phyloP scores from a whole-genome alignment of 2,888 invertebrate species.

The Zaprionus bogoriensis region DNA sequence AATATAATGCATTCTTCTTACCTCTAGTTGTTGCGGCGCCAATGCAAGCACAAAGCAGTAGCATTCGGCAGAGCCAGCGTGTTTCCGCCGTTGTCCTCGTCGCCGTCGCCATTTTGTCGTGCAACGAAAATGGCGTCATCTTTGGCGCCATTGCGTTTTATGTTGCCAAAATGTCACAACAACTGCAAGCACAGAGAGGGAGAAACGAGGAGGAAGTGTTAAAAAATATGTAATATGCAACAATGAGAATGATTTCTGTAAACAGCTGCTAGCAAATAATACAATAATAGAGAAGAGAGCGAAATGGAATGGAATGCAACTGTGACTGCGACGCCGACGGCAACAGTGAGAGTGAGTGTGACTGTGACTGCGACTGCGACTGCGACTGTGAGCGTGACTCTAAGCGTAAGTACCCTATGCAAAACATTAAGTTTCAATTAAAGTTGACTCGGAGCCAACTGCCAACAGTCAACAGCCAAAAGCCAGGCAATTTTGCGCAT shows the following conservation, averaged over 20 bases:
- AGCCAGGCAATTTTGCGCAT: constrained; percentile 61
- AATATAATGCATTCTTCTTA: constrained; percentile 62
- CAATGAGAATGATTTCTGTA: constrained; percentile 33
- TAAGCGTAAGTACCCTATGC: constrained; percentile 25
- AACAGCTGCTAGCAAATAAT: constrained; percentile 38
- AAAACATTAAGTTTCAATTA: constrained; percentile 71
- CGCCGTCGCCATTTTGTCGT: constrained; percentile 74
- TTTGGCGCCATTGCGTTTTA: constrained; percentile 79
- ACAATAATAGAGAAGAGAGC: background rate
- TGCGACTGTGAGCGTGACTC: background rate
- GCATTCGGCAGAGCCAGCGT: constrained; percentile 57
- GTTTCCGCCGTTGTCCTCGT: constrained; percentile 48
- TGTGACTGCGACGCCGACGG: background rate
- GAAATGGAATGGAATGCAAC: constrained; percentile 6
- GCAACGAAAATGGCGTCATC: constrained; percentile 77
- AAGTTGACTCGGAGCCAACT: constrained; percentile 16
- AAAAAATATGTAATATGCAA: constrained; percentile 44
- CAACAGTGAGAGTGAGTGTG: background rate
- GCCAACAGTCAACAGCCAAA: constrained; percentile 10
- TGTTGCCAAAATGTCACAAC: constrained; percentile 72
- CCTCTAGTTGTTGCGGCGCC: constrained; percentile 69
- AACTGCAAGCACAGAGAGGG: constrained; percentile 52
- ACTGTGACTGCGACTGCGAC: background rate
- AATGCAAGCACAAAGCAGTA: constrained; percentile 62
- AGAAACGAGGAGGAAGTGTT: constrained; percentile 42